Percentiles rank a stretch among this genome's conserved stretches.
Evolutionary conservation across 1,140 invertebrate species (phyloP).

Genomic region (Leptinotarsa undecemlineata): DNA sequence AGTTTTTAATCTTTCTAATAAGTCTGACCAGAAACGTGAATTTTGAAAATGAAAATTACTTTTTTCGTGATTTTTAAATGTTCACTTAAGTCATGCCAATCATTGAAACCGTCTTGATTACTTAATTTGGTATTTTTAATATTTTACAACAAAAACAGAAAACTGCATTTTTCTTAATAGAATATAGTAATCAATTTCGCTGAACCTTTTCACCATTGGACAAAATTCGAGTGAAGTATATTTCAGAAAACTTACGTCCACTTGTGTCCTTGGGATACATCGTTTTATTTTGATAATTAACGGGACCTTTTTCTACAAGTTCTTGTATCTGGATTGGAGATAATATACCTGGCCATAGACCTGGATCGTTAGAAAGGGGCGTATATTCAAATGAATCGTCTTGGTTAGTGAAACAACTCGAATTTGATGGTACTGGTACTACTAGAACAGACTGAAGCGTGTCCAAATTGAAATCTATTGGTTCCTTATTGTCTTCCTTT

Average conservation of each 20-base stretch:
- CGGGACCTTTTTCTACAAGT: constrained; percentile 20
- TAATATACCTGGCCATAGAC: constrained; percentile 18
- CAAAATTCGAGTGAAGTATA: constrained; percentile 17
- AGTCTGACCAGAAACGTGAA: constrained; percentile 3
- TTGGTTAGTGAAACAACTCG: constrained; percentile 12
- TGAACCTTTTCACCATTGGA: constrained; percentile 24
- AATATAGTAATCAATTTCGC: constrained; percentile 27
- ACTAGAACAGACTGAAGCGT: not conserved
- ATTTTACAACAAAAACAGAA: constrained; percentile 28
- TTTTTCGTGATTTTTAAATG: constrained; percentile 22
- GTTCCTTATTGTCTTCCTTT: not conserved
- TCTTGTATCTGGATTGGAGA: constrained; percentile 25
- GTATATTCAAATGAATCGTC: constrained; percentile 18
- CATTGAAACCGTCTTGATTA: constrained; percentile 21
- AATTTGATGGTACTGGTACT: constrained; percentile 17
- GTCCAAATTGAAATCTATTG: not conserved
- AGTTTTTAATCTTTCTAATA: constrained; percentile 9
- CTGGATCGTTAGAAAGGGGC: constrained; percentile 22
- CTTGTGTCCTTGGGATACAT: constrained; percentile 26
- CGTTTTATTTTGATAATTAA: constrained; percentile 22
- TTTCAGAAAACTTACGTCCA: constrained; percentile 24
- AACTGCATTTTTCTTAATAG: constrained; percentile 24
- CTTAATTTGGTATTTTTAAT: constrained; percentile 14
- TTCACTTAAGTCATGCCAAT: constrained; percentile 23
- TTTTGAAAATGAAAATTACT: constrained; percentile 23